Percentiles rank a stretch among this genome's conserved stretches.
Conservation (phyloP, 2,888 invertebrate species). For the Ligdia adustata region DNA sequence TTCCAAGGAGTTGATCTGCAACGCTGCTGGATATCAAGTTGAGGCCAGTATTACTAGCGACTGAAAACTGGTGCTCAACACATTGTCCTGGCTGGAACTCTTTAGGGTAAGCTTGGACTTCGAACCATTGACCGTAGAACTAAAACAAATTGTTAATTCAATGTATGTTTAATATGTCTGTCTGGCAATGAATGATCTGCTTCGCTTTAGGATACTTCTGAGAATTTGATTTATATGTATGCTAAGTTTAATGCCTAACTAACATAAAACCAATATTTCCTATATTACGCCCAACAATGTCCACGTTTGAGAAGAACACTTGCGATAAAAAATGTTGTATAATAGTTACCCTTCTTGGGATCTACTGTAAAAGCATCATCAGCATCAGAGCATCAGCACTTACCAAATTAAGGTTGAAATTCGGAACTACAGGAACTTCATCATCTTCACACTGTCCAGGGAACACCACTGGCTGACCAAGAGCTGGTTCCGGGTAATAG, state of each 20-base stretch:
- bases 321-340: too few species aligned
- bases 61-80: constrained; percentile 50
- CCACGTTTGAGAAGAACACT: too few species aligned
- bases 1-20: constrained; percentile 42
- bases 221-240: too few species aligned
- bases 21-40: constrained; percentile 51
- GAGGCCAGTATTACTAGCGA: constrained; percentile 39
- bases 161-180: too few species aligned
- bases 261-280: too few species aligned
- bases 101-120: constrained; percentile 62
- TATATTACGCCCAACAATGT: too few species aligned
- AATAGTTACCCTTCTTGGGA: too few species aligned
- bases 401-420: constrained; percentile 50
- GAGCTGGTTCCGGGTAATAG: constrained; percentile 59
- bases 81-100: constrained; percentile 58
- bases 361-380: too few species aligned
- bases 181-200: too few species aligned
- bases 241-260: too few species aligned
- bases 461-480: constrained; percentile 57
- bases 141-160: constrained; percentile 41
- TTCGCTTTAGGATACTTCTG: too few species aligned
- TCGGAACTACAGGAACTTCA: constrained; percentile 42
- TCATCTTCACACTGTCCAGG: constrained; percentile 59
- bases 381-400: too few species aligned
- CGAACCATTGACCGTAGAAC: constrained; percentile 63